phyloP scores from a whole-genome alignment of 1,140 invertebrate genomes.

The Eumeta japonica region DNA sequence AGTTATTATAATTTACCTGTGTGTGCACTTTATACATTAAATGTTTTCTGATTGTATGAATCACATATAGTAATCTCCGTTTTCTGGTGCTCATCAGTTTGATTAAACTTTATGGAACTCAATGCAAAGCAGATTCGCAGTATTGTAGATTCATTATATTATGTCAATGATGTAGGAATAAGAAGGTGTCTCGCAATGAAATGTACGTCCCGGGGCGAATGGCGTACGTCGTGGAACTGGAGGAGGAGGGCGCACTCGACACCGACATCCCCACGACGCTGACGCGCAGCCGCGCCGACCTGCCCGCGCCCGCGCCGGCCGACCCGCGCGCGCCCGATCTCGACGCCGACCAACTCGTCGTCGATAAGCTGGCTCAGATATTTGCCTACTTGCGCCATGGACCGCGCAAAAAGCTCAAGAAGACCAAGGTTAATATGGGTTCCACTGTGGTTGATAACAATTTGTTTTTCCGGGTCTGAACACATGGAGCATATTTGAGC shows the following conservation, averaged over 20 bases:
- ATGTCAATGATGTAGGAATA: constrained; percentile 62
- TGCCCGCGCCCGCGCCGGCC: constrained; percentile 70
- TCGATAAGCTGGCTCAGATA: constrained; percentile 97
- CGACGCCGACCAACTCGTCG: constrained; percentile 93
- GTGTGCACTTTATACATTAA: too few relatives aligned
- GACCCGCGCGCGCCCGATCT: constrained; percentile 69
- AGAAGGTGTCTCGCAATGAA: constrained; percentile 82
- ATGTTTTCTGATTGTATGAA: too few relatives aligned
- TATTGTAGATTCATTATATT: too few relatives aligned
- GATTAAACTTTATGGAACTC: too few relatives aligned
- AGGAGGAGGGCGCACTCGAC: constrained; percentile 80
- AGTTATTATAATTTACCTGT: too few relatives aligned
- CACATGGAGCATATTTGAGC: not conserved
- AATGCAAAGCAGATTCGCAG: too few relatives aligned
- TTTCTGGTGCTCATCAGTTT: too few relatives aligned
- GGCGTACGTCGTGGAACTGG: constrained; percentile 96
- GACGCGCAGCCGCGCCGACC: constrained; percentile 92
- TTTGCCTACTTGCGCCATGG: constrained; percentile 89
- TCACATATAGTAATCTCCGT: too few relatives aligned
- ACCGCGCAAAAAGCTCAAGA: constrained; percentile 75
- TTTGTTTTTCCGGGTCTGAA: not conserved
- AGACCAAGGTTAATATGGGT: constrained; percentile 61
- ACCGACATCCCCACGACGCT: constrained; percentile 95
- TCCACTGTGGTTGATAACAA: not conserved
- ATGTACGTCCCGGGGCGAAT: constrained; percentile 94